A percentile compares a stretch with the other conserved stretches of the same genome.
These are phyloP conservation scores for Dendrolimus houi DNA, from an alignment of 2,888 invertebrate species.

Conservation along the genomic window DNA sequence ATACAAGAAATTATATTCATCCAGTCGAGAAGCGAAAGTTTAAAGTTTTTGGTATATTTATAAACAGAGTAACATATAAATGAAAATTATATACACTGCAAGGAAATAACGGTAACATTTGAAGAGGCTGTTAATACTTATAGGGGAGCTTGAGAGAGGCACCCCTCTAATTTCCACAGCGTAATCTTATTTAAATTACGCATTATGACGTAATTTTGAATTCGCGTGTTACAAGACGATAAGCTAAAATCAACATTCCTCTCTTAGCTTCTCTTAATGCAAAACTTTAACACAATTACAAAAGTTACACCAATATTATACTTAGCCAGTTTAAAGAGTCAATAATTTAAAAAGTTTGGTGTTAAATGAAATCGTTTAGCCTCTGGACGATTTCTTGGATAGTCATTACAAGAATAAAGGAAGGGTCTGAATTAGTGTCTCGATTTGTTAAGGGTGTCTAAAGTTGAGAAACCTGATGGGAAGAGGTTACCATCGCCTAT, in stretches of 20 bases:
- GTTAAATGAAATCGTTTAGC: neutral
- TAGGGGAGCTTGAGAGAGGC: constrained; percentile 4
- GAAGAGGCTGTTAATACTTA: no score
- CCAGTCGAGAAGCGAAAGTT: no score
- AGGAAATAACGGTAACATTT: no score
- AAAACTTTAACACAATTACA: constrained; percentile 22
- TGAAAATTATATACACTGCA: no score
- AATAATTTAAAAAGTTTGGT: neutral
- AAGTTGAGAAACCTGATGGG: no score
- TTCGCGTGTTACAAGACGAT: constrained; percentile 35
- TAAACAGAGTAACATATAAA: no score
- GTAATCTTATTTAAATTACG: constrained; percentile 38
- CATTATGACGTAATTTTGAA: constrained; percentile 34
- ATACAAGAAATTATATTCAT: no score
- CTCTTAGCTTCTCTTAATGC: constrained; percentile 17
- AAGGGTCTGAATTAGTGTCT: neutral
- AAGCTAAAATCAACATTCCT: constrained; percentile 31
- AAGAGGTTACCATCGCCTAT: no score
- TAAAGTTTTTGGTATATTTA: no score
- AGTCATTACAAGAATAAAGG: neutral
- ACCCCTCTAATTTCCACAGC: constrained; percentile 16
- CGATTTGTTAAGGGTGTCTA: neutral
- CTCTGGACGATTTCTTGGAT: neutral
- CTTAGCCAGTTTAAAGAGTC: constrained; percentile 9
- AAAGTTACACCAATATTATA: constrained; percentile 19